Percentiles rank a stretch among this genome's conserved stretches.
phyloP scores from a whole-genome alignment of 2,888 invertebrate genomes.

The Spisula solida region DNA sequence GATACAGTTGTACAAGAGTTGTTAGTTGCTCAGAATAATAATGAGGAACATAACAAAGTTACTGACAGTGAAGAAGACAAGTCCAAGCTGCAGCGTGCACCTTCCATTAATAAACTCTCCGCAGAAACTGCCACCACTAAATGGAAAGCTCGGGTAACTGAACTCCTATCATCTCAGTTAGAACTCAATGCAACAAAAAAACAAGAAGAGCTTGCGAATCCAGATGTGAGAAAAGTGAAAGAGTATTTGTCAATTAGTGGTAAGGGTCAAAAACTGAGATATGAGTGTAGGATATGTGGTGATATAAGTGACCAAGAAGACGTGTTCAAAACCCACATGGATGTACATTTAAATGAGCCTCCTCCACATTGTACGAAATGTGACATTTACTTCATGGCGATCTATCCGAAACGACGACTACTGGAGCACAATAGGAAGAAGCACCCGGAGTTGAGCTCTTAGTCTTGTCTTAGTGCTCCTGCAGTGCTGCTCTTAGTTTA shows the following conservation, averaged over 20 bases:
- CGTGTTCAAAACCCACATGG: slow-evolving; percentile 59
- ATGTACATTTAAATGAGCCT: slow-evolving; percentile 63
- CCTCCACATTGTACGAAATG: slow-evolving; percentile 68
- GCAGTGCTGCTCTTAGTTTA: neutral
- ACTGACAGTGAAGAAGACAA: slow-evolving; percentile 45
- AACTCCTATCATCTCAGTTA: slow-evolving; percentile 63
- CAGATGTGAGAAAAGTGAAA: slow-evolving; percentile 51
- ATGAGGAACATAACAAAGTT: slow-evolving; percentile 45
- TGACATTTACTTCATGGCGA: slow-evolving; percentile 72
- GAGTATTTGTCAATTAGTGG: slow-evolving; percentile 54
- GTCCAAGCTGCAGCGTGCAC: slow-evolving; percentile 25
- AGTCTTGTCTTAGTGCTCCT: neutral
- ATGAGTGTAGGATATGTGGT: slow-evolving; percentile 68
- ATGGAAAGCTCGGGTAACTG: slow-evolving; percentile 62
- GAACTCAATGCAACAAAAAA: slow-evolving; percentile 61
- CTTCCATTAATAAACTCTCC: slow-evolving; percentile 62
- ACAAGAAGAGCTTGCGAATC: slow-evolving; percentile 50
- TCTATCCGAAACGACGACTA: slow-evolving; percentile 64
- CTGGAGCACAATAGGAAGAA: slow-evolving; percentile 68
- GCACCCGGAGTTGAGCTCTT: slow-evolving; percentile 55
- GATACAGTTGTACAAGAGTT: slow-evolving; percentile 19
- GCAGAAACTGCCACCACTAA: slow-evolving; percentile 58
- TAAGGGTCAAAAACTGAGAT: slow-evolving; percentile 52
- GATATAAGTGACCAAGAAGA: slow-evolving; percentile 46
- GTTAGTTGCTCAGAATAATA: slow-evolving; percentile 49